Evolutionary conservation across 1,140 invertebrate species (phyloP).

Genomic region (Drosophila ercepeae): DNA sequence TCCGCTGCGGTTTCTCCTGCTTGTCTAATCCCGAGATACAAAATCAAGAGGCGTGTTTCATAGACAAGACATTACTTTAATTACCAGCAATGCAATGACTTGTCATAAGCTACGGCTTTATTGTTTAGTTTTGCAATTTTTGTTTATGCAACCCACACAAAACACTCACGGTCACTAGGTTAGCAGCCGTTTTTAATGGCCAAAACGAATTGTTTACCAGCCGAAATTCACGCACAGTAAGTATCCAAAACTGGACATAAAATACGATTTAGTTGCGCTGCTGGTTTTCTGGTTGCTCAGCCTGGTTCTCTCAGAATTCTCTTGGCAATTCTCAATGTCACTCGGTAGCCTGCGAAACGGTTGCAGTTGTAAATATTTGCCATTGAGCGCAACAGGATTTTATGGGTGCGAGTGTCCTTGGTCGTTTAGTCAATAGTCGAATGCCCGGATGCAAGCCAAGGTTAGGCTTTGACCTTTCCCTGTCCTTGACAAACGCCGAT

Average conservation of each 20-base stretch:
- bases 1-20: constrained; percentile 41
- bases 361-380: constrained; percentile 70
- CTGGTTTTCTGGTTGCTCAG: constrained; percentile 30
- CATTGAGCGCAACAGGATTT: constrained; percentile 32
- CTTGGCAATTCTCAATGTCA: constrained; percentile 22
- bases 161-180: constrained; percentile 12
- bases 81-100: constrained; percentile 48
- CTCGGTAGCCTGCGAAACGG: constrained; percentile 53
- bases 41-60: constrained; percentile 16
- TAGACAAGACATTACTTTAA: constrained; percentile 45
- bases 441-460: constrained; percentile 21
- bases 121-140: constrained; percentile 1
- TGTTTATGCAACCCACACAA: constrained; percentile 45
- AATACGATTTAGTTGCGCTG: constrained; percentile 75
- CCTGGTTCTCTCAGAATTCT: constrained; percentile 5
- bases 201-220: constrained; percentile 72
- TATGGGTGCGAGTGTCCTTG: constrained; percentile 63
- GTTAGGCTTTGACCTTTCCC: constrained; percentile 43
- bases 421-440: constrained; percentile 36
- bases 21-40: constrained; percentile 34
- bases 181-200: constrained; percentile 60
- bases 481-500: constrained; percentile 26
- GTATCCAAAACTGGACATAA: constrained; percentile 45
- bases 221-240: constrained; percentile 67
- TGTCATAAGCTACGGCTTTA: constrained; percentile 40